A percentile compares a stretch with the other conserved stretches of the same genome.
Evolutionary conservation across 2,797 vertebrate species (phyloP).

Genomic region (Orestias chungarensis): DNA sequence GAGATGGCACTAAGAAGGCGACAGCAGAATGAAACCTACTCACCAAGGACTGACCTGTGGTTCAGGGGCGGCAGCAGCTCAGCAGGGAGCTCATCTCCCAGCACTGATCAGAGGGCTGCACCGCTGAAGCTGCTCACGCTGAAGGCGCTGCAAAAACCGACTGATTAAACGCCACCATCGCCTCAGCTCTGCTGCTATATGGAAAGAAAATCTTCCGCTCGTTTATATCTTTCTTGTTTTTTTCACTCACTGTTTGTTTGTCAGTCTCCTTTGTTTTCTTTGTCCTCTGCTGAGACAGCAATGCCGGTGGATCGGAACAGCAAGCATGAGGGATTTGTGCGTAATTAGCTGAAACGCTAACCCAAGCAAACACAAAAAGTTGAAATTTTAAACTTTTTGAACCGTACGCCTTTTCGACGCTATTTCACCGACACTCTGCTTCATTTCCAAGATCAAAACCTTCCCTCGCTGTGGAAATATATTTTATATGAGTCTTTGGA

Average conservation of each 20-base stretch:
- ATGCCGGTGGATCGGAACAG: conserved; percentile 77
- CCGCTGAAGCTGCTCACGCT: conserved; percentile 69
- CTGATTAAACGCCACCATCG: conserved; percentile 82
- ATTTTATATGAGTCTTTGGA: conserved; percentile 75
- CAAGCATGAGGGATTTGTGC: conserved; percentile 75
- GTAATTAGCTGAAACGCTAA: conserved; percentile 84
- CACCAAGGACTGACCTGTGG: conserved; percentile 82
- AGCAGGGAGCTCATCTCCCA: conserved; percentile 72
- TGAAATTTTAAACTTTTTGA: conserved; percentile 79
- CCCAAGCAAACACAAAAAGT: conserved; percentile 75
- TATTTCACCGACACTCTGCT: conserved; percentile 77
- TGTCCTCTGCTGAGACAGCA: conserved; percentile 80
- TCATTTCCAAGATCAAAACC: conserved; percentile 81
- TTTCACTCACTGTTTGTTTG: conserved; percentile 77
- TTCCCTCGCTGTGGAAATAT: conserved; percentile 69
- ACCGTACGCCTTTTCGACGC: conserved; percentile 65
- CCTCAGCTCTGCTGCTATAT: conserved; percentile 77
- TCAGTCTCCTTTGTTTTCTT: conserved; percentile 82
- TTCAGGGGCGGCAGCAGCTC: conserved; percentile 75
- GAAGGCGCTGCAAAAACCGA: conserved; percentile 73
- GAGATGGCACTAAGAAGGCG: conserved; percentile 69
- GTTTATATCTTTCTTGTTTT: conserved; percentile 72
- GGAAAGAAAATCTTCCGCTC: conserved; percentile 75
- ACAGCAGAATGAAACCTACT: conserved; percentile 75
- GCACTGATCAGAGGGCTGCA: conserved; percentile 78